Evolutionary conservation across 2,888 invertebrate species (phyloP), one percentile per base, ranked within the genome.

Genomic region (Synanthedon formicaeformis): DNA sequence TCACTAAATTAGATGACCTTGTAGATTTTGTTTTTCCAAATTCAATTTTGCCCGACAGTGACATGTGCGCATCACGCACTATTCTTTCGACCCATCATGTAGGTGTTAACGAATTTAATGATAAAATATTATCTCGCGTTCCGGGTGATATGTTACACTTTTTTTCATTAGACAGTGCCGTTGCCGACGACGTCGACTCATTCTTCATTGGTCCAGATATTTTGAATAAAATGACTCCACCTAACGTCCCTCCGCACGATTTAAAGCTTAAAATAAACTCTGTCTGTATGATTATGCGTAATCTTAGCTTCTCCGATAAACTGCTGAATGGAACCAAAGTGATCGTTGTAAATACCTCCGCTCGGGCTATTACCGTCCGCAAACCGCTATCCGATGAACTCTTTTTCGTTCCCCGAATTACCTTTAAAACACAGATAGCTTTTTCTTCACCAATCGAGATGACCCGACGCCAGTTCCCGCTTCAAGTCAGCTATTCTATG

Each of bases 241-340:
- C 12, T 11, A n/a, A n/a, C n/a, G 41, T 41, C n/a, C 41, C 41
- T 6, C 52, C 52, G 8, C 40, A 50, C 27, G 52, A 52, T 51
- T 52, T 56, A 13, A 41, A 34, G 4, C 50, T 55, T 16, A 56
- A 55, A 41, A 14, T 50, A 10, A 53, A 53, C 34, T 18, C 18
- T 34, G 54, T 55, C 23, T 56, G 54, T 45, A 55, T 56, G 53
- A 53, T 54, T 10, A 56, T 51, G 8, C 56, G 56, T 45, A 56
- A 56, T 41, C 51, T 57, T 14, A 57, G 57, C 49, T 57, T 57
- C 13, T 16, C 55, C 4, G 55, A 57, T 40, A 40, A 54, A 13
- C 53, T 57, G 45, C 51, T 55, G 11, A 55, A 55, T 50, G 57
- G 57, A 18, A 57, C 54, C 16, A 55, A 55, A 54, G 54, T 57